These are phyloP conservation scores for Plemyria rubiginata DNA, from an alignment of 2,888 invertebrate species.

Conservation along the genomic window DNA sequence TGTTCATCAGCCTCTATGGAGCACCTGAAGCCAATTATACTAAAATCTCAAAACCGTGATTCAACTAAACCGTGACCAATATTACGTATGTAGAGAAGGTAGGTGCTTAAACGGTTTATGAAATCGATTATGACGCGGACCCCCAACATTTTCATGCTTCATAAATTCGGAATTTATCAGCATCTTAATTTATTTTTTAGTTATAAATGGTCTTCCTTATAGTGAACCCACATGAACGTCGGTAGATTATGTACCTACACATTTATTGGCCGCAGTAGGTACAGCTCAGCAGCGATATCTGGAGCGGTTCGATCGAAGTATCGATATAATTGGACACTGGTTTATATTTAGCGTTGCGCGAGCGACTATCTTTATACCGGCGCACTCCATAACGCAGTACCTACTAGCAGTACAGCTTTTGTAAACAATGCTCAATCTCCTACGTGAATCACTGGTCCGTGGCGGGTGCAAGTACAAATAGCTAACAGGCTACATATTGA, in stretches of 20 bases:
- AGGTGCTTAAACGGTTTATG: conserved; percentile 2
- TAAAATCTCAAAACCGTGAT: not conserved
- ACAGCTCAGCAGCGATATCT: conserved; percentile 25
- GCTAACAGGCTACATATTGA: conserved; percentile 25
- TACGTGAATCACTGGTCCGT: conserved; percentile 43
- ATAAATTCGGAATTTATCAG: conserved; percentile 27
- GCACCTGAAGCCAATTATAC: not conserved
- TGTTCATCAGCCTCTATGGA: not conserved
- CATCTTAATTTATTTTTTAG: conserved; percentile 20
- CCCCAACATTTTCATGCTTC: conserved; percentile 27
- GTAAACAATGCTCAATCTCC: conserved; percentile 44
- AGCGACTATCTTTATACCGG: conserved; percentile 40
- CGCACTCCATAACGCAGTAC: conserved; percentile 37
- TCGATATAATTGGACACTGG: conserved; percentile 44
- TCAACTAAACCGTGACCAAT: conserved; percentile 3
- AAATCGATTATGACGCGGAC: conserved; percentile 27
- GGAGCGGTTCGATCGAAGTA: conserved; percentile 38
- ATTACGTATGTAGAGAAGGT: no score
- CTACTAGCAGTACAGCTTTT: conserved; percentile 27
- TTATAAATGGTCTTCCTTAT: conserved; percentile 25
- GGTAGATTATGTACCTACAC: conserved; percentile 13
- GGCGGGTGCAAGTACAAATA: conserved; percentile 23
- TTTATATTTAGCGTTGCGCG: conserved; percentile 52
- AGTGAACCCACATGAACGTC: conserved; percentile 21
- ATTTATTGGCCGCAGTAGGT: conserved; percentile 26